These are phyloP conservation scores for Bombus difficillimus DNA, from an alignment of 1,140 invertebrate genomes.

Conservation along the genomic window DNA sequence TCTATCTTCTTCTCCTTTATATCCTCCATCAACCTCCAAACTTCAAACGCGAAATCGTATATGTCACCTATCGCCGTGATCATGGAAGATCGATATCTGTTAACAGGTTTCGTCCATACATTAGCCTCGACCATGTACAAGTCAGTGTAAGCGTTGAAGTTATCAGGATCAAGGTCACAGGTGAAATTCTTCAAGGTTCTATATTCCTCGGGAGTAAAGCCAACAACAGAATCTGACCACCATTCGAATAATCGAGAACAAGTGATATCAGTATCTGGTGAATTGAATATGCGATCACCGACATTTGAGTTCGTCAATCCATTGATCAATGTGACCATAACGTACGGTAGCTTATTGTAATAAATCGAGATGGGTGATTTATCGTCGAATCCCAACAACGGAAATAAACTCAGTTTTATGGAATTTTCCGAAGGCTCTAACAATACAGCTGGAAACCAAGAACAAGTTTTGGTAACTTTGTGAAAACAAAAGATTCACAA, in stretches of 20 bases:
- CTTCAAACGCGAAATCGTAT: conserved; percentile 56
- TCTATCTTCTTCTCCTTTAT: conserved; percentile 32
- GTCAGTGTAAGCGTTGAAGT: conserved; percentile 74
- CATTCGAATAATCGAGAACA: conserved; percentile 72
- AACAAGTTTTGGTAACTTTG: background rate
- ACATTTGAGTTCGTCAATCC: conserved; percentile 69
- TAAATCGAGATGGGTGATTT: conserved; percentile 68
- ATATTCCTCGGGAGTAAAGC: conserved; percentile 69
- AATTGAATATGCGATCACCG: conserved; percentile 56
- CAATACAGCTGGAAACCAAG: background rate
- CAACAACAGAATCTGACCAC: conserved; percentile 65
- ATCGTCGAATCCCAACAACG: conserved; percentile 73
- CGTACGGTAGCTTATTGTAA: conserved; percentile 67
- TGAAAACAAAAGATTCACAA: too few species aligned
- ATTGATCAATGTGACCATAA: conserved; percentile 73
- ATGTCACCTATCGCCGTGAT: conserved; percentile 57
- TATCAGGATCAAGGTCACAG: conserved; percentile 70
- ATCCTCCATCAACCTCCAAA: conserved; percentile 18
- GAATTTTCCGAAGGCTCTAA: conserved; percentile 47
- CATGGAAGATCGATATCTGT: conserved; percentile 64
- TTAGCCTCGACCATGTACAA: conserved; percentile 61
- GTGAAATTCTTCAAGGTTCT: conserved; percentile 74
- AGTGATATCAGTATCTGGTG: conserved; percentile 24
- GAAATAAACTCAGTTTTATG: conserved; percentile 64
- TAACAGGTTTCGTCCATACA: conserved; percentile 66